phyloP scores from a whole-genome alignment of 64 coral and sea anemone genomes.

The Actinia equina region DNA sequence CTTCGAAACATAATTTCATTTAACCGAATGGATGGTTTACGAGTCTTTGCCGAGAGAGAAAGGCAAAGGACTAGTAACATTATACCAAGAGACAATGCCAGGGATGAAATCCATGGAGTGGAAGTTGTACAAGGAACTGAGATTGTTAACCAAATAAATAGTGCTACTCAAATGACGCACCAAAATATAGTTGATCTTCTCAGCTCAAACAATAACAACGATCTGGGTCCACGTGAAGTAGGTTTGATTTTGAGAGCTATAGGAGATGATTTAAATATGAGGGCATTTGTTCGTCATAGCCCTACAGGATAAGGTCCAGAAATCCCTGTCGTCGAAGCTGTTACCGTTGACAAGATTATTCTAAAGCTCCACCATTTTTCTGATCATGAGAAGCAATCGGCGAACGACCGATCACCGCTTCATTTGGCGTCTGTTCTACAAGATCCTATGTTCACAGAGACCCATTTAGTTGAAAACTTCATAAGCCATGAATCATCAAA shows the following conservation, averaged over 20 bases:
- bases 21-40: neutral
- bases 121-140: neutral
- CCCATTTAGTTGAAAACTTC: neutral
- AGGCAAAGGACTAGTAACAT: neutral
- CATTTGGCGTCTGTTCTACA: too few relatives aligned
- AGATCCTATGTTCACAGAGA: neutral
- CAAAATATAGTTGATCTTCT: constrained; percentile 15
- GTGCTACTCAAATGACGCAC: constrained; percentile 26
- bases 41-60: neutral
- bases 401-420: neutral
- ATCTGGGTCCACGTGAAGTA: constrained; percentile 64
- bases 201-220: constrained; percentile 71
- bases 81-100: neutral
- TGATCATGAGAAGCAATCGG: neutral
- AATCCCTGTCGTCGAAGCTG: neutral
- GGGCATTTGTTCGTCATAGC: constrained; percentile 52
- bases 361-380: neutral
- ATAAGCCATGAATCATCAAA: neutral
- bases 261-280: constrained; percentile 67
- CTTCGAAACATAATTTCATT: neutral
- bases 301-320: constrained; percentile 34
- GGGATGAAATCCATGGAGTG: neutral
- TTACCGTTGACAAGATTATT: neutral
- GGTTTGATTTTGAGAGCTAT: constrained; percentile 60
- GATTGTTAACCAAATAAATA: constrained; percentile 3